Conservation (phyloP, 2,113 vertebrate genomes). For the Cynoglossus semilaevis region DNA sequence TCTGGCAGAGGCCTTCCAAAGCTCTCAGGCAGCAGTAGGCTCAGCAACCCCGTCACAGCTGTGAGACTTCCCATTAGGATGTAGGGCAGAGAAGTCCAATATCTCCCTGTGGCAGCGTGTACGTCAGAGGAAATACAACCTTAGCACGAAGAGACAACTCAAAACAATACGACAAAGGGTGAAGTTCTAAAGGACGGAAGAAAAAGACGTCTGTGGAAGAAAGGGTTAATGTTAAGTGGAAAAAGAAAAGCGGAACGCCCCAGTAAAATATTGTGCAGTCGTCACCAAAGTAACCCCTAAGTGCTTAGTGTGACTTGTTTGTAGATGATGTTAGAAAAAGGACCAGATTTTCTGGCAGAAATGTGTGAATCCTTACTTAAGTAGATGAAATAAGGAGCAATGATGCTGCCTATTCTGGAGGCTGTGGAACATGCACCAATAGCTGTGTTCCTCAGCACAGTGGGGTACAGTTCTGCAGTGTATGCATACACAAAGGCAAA, state of each 20-base stretch:
- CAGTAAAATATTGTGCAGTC: neutral
- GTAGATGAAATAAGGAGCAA: slow-evolving; percentile 89
- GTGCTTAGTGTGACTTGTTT: no score
- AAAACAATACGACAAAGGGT: slow-evolving; percentile 13
- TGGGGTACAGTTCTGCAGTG: slow-evolving; percentile 91
- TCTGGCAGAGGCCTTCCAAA: slow-evolving; percentile 82
- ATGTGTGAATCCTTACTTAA: slow-evolving; percentile 77
- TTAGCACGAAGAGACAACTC: slow-evolving; percentile 1
- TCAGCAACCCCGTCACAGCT: slow-evolving; percentile 79
- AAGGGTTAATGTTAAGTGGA: neutral
- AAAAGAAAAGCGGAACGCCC: neutral
- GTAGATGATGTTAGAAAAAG: no score
- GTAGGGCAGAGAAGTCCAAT: slow-evolving; percentile 82
- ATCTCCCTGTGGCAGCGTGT: slow-evolving; percentile 75
- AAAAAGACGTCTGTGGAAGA: neutral
- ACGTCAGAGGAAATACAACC: slow-evolving; percentile 29
- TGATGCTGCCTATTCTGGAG: slow-evolving; percentile 86
- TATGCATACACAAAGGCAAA: slow-evolving; percentile 87
- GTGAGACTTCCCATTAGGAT: slow-evolving; percentile 87
- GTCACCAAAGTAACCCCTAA: neutral
- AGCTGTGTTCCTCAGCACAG: slow-evolving; percentile 85
- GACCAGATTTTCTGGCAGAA: no score
- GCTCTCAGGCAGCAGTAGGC: slow-evolving; percentile 90
- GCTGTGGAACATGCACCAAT: slow-evolving; percentile 84
- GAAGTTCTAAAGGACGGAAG: slow-evolving; percentile 1